These are phyloP conservation scores for Tetragnatha montana DNA, from an alignment of 2,888 invertebrate species.

Conservation along the genomic window DNA sequence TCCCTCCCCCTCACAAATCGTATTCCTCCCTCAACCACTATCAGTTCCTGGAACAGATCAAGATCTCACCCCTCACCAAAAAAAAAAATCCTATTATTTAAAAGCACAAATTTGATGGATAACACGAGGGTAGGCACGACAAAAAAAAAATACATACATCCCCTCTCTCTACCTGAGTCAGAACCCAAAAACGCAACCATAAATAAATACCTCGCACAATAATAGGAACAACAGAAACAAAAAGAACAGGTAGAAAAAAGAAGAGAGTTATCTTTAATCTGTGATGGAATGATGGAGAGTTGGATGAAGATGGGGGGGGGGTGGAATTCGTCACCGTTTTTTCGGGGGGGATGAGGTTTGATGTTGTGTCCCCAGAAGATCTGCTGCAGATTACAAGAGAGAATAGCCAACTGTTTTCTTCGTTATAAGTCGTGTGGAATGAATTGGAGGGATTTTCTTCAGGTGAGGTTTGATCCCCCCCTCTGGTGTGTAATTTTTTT, in stretches of 20 bases:
- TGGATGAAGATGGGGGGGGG: constrained; percentile 3
- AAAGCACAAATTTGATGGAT: no score
- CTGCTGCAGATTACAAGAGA: constrained; percentile 66
- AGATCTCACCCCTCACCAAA: no score
- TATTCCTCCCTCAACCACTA: no score
- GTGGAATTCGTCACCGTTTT: constrained; percentile 52
- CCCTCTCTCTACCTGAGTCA: neutral
- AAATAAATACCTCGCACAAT: neutral
- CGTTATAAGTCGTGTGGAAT: constrained; percentile 36
- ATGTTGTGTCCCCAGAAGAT: constrained; percentile 63
- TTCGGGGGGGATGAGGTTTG: constrained; percentile 32
- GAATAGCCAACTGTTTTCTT: constrained; percentile 62
- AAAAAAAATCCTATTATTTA: no score
- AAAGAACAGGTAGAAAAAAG: constrained; percentile 13
- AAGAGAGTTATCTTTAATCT: constrained; percentile 44
- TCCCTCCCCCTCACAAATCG: no score
- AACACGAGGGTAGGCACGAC: no score
- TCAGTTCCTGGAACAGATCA: no score
- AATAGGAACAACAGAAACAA: constrained; percentile 3
- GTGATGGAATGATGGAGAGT: constrained; percentile 21
- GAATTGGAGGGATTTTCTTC: constrained; percentile 26
- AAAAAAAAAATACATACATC: no score
- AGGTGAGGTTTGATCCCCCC: constrained; percentile 42
- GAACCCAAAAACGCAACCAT: neutral
- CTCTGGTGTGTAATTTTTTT: neutral